These are phyloP conservation scores for Drosophila oshimai DNA, from an alignment of 1,140 invertebrate genomes.

Conservation along the genomic window DNA sequence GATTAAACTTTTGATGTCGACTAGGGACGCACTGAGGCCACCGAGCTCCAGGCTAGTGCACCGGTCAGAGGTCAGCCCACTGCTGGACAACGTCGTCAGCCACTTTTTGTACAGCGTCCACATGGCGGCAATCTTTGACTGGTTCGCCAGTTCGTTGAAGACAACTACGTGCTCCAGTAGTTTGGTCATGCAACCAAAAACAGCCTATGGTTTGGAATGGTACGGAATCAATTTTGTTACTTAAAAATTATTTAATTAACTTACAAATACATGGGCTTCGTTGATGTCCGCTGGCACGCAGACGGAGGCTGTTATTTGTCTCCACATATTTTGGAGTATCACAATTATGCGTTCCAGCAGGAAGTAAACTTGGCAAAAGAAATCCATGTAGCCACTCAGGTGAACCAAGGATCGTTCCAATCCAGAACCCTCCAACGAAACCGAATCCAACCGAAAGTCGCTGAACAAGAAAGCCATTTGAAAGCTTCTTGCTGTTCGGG, in stretches of 20 bases:
- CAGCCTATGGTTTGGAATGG: constrained; percentile 19
- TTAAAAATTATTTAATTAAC: background rate
- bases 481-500: constrained; percentile 85
- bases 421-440: background rate
- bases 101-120: constrained; percentile 73
- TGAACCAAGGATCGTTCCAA: constrained; percentile 35
- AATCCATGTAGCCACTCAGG: constrained; percentile 71
- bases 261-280: constrained; percentile 56
- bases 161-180: constrained; percentile 55
- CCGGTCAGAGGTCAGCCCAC: background rate
- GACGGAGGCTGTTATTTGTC: constrained; percentile 54
- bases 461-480: constrained; percentile 43
- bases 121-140: constrained; percentile 42
- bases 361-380: constrained; percentile 73
- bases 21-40: constrained; percentile 51
- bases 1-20: constrained; percentile 83
- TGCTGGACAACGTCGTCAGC: constrained; percentile 46
- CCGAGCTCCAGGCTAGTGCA: constrained; percentile 42
- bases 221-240: background rate
- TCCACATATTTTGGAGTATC: constrained; percentile 60
- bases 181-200: constrained; percentile 56
- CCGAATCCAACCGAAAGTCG: constrained; percentile 22
- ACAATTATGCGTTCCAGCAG: constrained; percentile 57
- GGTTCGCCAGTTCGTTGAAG: constrained; percentile 61
- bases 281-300: constrained; percentile 7